These are phyloP conservation scores for Bugulina stolonifera DNA, from an alignment of 2,888 invertebrate species.

Conservation along the genomic window DNA sequence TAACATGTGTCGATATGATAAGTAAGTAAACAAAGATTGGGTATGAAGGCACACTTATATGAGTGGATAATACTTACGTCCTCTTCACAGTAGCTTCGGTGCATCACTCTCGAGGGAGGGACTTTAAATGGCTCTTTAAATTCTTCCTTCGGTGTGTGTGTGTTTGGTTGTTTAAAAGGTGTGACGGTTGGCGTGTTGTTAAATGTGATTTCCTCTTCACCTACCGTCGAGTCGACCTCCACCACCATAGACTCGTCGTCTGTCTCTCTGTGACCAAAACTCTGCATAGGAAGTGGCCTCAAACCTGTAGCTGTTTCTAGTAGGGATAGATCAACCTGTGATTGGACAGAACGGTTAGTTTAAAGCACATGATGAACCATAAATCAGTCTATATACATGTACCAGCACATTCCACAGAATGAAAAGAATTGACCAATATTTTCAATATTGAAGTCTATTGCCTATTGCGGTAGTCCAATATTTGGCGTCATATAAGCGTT, in stretches of 20 bases:
- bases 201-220: neutral
- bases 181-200: neutral
- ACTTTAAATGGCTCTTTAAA: neutral
- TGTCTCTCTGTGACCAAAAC: neutral
- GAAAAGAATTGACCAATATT: too few species aligned
- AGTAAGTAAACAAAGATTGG: too few species aligned
- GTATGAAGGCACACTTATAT: too few species aligned
- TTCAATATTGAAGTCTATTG: too few species aligned
- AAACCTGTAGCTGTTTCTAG: neutral
- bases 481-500: too few species aligned
- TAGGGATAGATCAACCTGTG: neutral
- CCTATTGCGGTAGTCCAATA: too few species aligned
- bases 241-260: slow-evolving; percentile 19
- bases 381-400: too few species aligned
- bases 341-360: too few species aligned
- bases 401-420: too few species aligned
- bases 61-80: neutral
- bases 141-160: neutral
- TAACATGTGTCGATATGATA: too few species aligned
- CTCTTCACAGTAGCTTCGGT: neutral
- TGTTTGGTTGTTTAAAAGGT: neutral
- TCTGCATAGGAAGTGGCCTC: neutral
- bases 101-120: slow-evolving; percentile 18
- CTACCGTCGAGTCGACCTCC: slow-evolving; percentile 16
- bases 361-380: too few species aligned